phyloP scores from a whole-genome alignment of 2,888 invertebrate genomes.

The Silvanus unidentatus region DNA sequence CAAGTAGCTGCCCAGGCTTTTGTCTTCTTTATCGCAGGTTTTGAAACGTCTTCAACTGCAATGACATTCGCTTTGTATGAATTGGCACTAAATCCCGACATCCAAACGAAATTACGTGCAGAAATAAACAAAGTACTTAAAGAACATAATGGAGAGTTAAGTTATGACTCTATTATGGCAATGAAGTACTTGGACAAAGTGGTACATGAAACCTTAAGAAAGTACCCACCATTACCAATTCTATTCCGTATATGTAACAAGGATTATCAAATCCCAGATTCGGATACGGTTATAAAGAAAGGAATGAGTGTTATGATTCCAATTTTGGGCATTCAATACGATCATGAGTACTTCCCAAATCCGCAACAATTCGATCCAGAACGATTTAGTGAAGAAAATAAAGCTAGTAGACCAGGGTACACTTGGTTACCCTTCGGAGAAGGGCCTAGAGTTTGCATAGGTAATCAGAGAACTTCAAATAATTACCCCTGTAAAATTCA shows the following conservation, averaged over 20 bases:
- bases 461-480: not conserved
- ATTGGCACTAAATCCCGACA: constrained; percentile 43
- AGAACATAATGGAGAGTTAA: constrained; percentile 36
- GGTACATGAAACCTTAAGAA: constrained; percentile 28
- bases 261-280: constrained; percentile 27
- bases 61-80: constrained; percentile 52
- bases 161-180: constrained; percentile 43
- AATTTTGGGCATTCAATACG: not conserved
- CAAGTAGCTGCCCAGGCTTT: constrained; percentile 49
- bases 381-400: constrained; percentile 1
- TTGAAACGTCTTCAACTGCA: constrained; percentile 55
- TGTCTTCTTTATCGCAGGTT: constrained; percentile 56
- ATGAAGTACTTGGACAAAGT: constrained; percentile 46
- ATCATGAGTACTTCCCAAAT: constrained; percentile 1
- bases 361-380: not conserved
- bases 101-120: constrained; percentile 43
- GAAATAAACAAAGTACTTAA: constrained; percentile 39
- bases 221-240: constrained; percentile 19
- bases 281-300: constrained; percentile 39
- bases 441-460: constrained; percentile 1
- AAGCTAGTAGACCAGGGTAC: not conserved
- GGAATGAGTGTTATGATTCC: constrained; percentile 12
- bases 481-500: no score
- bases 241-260: constrained; percentile 16
- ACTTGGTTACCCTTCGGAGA: constrained; percentile 1